Evolutionary conservation across 2,113 vertebrate genomes (phyloP), one percentile per base, ranked within the genome.

Genomic region (Pelobates fuscus): DNA sequence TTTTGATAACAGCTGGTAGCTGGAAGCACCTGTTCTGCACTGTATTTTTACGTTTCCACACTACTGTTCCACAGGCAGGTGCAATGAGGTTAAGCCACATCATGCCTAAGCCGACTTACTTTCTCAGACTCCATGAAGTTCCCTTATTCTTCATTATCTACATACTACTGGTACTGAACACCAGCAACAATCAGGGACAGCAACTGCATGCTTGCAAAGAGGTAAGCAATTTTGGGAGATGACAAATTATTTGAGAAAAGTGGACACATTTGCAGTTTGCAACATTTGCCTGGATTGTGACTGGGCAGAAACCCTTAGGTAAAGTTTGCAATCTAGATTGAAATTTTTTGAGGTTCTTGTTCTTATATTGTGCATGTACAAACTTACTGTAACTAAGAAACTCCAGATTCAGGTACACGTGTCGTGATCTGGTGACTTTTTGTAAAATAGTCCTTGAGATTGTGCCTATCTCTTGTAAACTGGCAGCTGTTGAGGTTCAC

Each of bases 191-290:
- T 43, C 54, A 59, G 21, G 67, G 67, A 58, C 54, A 70, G 29
- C 52, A 10, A 30, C 54, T 70, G 8, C 67, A 70, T 58, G 67
- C 67, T 41, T 70, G 67, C 57, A 70, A 58, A 11, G 67, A 70
- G 54, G 67, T 70, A 70, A 70, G 52, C 23, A 25, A 27, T 8
- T 3, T 66, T n/a, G n/a, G n/a, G n/a, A n/a, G n/a, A n/a, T n/a
- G n/a, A n/a, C n/a, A n/a, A n/a, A n/a, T n/a, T n/a, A n/a, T n/a
- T n/a, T n/a, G n/a, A n/a, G n/a, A n/a, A n/a, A n/a, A n/a, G n/a
- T n/a, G n/a, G n/a, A n/a, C n/a, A n/a, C n/a, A n/a, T n/a, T n/a
- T n/a, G n/a, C n/a, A n/a, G n/a, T n/a, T n/a, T n/a, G 32, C 12
- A 63, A 29, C 27, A 27, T 3, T 62, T 29, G 1, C 12, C 1